Percentiles rank a stretch among this genome's conserved stretches.
Evolutionary conservation across 2,888 invertebrate species (phyloP).

Genomic region (Itoplectis maculator): DNA sequence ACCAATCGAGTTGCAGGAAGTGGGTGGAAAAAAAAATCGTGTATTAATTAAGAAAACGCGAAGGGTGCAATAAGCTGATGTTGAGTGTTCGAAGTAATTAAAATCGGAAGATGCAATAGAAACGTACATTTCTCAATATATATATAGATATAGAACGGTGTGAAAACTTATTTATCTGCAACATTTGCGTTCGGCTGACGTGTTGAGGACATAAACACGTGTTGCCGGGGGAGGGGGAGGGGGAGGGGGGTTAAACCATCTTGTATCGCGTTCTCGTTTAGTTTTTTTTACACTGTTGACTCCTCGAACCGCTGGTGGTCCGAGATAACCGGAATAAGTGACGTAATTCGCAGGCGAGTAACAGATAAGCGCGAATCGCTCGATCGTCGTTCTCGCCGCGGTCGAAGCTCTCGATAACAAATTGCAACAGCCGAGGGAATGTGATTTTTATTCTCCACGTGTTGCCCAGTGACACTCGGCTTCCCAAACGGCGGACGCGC

Average conservation of each 20-base stretch:
- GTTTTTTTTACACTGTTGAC: conserved; percentile 49
- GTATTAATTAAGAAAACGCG: not conserved
- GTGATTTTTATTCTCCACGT: conserved; percentile 1
- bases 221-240: too few species aligned
- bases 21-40: not conserved
- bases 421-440: conserved; percentile 42
- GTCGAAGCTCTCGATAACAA: conserved; percentile 53
- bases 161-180: not conserved
- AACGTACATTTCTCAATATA: too few species aligned
- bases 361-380: conserved; percentile 19
- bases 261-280: not conserved
- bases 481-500: not conserved
- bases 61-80: not conserved
- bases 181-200: not conserved
- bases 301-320: conserved; percentile 63
- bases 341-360: conserved; percentile 33
- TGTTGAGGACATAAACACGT: conserved; percentile 3
- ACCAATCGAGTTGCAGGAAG: not conserved
- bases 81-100: not conserved
- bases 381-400: conserved; percentile 45
- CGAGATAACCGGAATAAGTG: conserved; percentile 54
- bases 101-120: too few species aligned
- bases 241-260: too few species aligned
- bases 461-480: too few species aligned
- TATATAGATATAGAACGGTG: too few species aligned